phyloP scores from a whole-genome alignment of 1,140 invertebrate species.

The Cyrtorhinus lividipennis region DNA sequence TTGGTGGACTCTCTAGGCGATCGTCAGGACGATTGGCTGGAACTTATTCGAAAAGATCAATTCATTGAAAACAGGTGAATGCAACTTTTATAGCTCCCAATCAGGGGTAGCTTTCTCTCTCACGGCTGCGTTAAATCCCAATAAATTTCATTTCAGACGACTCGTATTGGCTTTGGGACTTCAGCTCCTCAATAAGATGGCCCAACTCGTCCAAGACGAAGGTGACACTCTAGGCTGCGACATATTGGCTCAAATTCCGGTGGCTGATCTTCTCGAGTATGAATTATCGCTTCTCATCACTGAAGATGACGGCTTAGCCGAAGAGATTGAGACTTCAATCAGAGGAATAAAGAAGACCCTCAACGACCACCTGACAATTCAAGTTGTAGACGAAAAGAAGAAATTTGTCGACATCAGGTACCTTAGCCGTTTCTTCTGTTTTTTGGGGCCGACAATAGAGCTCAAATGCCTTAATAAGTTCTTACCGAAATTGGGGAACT shows the following conservation, averaged over 20 bases:
- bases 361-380: neutral
- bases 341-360: conserved; percentile 4
- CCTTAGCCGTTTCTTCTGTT: neutral
- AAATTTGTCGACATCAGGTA: neutral
- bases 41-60: conserved; percentile 7
- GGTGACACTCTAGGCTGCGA: neutral
- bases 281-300: conserved; percentile 15
- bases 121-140: too few relatives aligned
- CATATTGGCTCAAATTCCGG: neutral
- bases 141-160: too few relatives aligned
- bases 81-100: too few relatives aligned
- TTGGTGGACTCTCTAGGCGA: neutral
- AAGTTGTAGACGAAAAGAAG: neutral
- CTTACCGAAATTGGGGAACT: too few relatives aligned
- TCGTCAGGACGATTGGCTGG: conserved; percentile 10
- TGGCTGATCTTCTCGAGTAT: conserved; percentile 13
- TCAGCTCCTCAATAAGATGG: neutral
- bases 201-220: neutral
- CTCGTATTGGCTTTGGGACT: neutral
- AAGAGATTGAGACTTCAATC: neutral
- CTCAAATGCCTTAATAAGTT: too few relatives aligned
- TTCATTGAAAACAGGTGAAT: conserved; percentile 18
- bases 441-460: too few relatives aligned
- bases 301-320: conserved; percentile 12
- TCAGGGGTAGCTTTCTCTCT: too few relatives aligned